Conservation (phyloP, 1,140 invertebrate species). For the Anthonomus grandis region DNA sequence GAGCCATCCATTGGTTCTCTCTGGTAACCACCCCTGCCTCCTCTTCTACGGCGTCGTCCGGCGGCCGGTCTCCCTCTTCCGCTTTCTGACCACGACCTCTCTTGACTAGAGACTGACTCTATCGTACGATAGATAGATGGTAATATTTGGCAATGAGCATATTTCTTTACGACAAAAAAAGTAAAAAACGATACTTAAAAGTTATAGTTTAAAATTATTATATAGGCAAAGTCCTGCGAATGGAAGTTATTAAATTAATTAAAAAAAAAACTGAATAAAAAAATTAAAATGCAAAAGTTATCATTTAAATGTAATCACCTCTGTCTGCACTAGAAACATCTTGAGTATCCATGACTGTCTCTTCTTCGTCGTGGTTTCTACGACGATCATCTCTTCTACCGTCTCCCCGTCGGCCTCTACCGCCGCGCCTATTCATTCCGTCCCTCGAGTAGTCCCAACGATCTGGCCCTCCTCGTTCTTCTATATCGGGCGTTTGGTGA, state of each 20-base stretch:
- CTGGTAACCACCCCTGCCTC: conserved; percentile 23
- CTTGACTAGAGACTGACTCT: conserved; percentile 60
- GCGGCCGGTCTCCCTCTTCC: conserved; percentile 46
- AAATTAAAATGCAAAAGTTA: not conserved
- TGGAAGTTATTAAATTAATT: too few species aligned
- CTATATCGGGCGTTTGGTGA: conserved; percentile 57
- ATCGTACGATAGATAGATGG: too few species aligned
- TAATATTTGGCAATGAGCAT: conserved; percentile 36
- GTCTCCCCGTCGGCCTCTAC: conserved; percentile 52
- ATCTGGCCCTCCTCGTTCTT: conserved; percentile 56
- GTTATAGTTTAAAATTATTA: too few species aligned
- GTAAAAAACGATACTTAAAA: too few species aligned
- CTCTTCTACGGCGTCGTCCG: conserved; percentile 42
- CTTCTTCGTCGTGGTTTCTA: conserved; percentile 74
- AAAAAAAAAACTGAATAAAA: too few species aligned
- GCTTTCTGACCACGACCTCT: conserved; percentile 53
- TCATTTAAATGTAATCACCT: conserved; percentile 55
- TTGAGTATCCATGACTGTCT: conserved; percentile 73
- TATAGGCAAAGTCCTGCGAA: too few species aligned
- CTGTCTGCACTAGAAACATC: conserved; percentile 74
- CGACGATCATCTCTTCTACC: conserved; percentile 60
- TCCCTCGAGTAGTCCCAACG: conserved; percentile 52
- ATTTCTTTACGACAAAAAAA: conserved; percentile 9
- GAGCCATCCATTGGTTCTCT: not conserved
- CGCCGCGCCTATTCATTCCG: conserved; percentile 49